Base-by-base conservation (phyloP, 2,113 vertebrate genomes). In the Micronycteris hirsuta region DNA sequence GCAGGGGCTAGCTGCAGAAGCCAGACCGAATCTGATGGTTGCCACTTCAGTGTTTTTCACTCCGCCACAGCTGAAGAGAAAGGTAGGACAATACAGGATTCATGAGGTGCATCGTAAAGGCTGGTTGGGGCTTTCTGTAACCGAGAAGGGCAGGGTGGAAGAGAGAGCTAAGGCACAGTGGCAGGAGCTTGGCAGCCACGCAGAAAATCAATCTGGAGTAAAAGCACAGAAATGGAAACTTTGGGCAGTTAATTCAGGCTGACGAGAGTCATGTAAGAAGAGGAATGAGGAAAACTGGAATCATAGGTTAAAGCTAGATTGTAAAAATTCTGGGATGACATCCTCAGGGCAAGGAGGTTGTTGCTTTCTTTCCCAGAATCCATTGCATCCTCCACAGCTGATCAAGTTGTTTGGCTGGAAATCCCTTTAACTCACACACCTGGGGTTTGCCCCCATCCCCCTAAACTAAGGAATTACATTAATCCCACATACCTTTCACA, bases 211-310 rank as follows among this genome's bases (percentile, higher is more conserved):
- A 47, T 41, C 41, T 67, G 38, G n/a, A 61, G 41, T 14, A 78
- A 93, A 91, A 89, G n/a, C n/a, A 73, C 8, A 84, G 84, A 91
- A 81, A 86, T 70, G 56, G 86, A 96, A 95, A 96, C 8, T 89
- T 33, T 24, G 36, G 49, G 15, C 10, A 47, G n/a, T 80, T 81
- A 86, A 91, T 91, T 86, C n/a, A 93, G 9, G 77, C 73, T 93
- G 54, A 68, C 36, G 54, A 78, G 47, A 89, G 49, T 80, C 78
- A 92, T 45, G 0, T 52, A 74, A 56, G 54, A 85, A 91, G n/a
- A 86, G 10, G 19, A 87, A 68, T 31, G 85, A 52, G 74, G 63
- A 56, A 95, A 84, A 70, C 19, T 76, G 17, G 15, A 80, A 41
- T 20, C 12, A 2, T 6, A 84, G 68, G 16, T 36, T 89, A 91